Conservation (phyloP, 2,113 vertebrate genomes). For the Delphinus delphis region DNA sequence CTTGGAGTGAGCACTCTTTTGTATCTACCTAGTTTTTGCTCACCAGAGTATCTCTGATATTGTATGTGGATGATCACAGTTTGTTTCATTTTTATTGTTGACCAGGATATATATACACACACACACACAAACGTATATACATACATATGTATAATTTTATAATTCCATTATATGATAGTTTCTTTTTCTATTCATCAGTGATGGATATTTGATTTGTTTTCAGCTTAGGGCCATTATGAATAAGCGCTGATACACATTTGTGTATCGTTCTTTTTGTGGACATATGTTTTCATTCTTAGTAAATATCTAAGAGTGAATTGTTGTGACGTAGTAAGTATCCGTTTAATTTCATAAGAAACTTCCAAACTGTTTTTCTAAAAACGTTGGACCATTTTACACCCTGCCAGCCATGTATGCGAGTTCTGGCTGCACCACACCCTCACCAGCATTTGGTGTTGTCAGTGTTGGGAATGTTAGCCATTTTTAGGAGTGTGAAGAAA, state of each 20-base stretch:
- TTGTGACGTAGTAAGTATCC: not conserved
- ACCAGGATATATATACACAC: not conserved
- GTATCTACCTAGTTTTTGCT: not conserved
- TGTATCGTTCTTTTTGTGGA: not conserved
- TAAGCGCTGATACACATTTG: not conserved
- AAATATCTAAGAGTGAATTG: not conserved
- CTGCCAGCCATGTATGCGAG: not conserved
- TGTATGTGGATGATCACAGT: not conserved
- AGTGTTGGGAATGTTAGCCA: not conserved
- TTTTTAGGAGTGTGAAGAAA: not conserved
- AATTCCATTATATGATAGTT: too few species aligned
- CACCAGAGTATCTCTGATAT: too few species aligned
- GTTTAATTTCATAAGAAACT: not conserved
- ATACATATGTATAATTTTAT: too few species aligned
- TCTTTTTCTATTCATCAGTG: not conserved
- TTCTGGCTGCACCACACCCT: not conserved
- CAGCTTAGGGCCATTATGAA: not conserved
- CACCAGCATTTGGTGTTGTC: not conserved
- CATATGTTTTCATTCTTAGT: not conserved
- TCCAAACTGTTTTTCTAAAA: not conserved
- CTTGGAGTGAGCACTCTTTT: not conserved
- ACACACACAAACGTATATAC: too few species aligned
- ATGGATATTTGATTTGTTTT: not conserved
- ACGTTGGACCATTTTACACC: accelerated
- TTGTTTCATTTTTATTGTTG: not conserved